These are phyloP conservation scores for Tenthredo mesomela DNA, from an alignment of 2,888 invertebrate genomes.

Conservation along the genomic window DNA sequence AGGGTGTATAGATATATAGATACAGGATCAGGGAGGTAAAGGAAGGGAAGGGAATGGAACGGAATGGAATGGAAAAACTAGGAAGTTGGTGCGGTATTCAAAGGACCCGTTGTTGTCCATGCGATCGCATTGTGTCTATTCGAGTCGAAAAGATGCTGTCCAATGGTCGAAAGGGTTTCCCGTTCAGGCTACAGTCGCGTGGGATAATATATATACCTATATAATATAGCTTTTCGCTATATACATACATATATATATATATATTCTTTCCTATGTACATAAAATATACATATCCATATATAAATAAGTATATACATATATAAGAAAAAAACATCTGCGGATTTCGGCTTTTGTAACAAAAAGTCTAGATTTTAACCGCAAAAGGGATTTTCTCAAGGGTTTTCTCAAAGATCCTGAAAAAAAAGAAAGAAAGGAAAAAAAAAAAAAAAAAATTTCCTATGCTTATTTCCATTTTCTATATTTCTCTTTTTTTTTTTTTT, in stretches of 20 bases:
- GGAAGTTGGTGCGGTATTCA: not conserved
- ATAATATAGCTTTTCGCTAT: not conserved
- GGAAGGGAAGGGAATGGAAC: not conserved
- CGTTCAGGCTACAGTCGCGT: not conserved
- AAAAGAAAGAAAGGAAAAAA: too few relatives aligned
- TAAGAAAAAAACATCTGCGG: not conserved
- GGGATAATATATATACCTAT: not conserved
- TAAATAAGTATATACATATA: not conserved
- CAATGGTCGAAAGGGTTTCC: constrained; percentile 14
- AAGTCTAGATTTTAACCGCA: not conserved
- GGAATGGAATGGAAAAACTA: not conserved
- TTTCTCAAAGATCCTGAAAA: too few relatives aligned
- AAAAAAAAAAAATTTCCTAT: too few relatives aligned
- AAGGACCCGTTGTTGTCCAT: constrained; percentile 1
- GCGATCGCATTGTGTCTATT: not conserved
- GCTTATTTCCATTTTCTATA: too few relatives aligned
- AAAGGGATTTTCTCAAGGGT: not conserved
- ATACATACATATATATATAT: too few relatives aligned
- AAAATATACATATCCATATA: not conserved
- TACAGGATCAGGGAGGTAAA: not conserved
- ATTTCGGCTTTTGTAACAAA: not conserved
- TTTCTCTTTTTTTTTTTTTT: too few relatives aligned
- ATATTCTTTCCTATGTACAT: not conserved
- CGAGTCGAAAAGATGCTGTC: constrained; percentile 12
- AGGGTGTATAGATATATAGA: not conserved